Base-by-base conservation (phyloP, 2,113 vertebrate genomes). In the Gymnarchus niloticus region DNA sequence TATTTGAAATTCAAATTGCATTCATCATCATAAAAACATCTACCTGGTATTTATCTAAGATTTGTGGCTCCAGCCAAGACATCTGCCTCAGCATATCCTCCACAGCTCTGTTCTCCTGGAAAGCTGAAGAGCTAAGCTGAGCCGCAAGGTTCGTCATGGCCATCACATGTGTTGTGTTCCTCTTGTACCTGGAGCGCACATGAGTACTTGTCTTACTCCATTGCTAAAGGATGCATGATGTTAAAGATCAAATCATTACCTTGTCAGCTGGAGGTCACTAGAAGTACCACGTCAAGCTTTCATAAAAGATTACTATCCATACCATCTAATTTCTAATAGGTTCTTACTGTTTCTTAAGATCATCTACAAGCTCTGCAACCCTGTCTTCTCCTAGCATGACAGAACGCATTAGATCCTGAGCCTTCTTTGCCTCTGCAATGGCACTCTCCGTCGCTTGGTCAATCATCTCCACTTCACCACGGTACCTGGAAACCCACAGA, bases 331-430 rank as follows among this genome's bases (percentile, higher is more conserved):
- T 25, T 6, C 8, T 37, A 52, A 5, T 37, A 54, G 49, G 19
- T 41, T 0, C 97, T 87, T 92, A 98, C 97, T 85, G 94, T 56
- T 41, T 48, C 1, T 90, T 91, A 56, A 98, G 94, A 8, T 91
- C 94, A 56, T 48, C 92, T 10, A 94, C 87, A 23, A 93, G 89
- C 41, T 90, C 59, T 0, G 91, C 85, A 7, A 89, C 76, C 33
- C 83, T 8, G 10, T 93, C 89, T 59, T 93, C 96, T 57, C 88
- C 91, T 0, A 7, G 88, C 0, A 91, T 49, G 0, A 94, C 94
- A 0, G 49, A 46, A 0, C 78, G 92, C 25, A 94, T 88, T 89
- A 97, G 88, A 8, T 81, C 89, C 87, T 96, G 88, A 0, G 93
- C 94, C 81, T 94, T 92, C 86, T 86, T n/a, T 0, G 94, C 91